Percentiles rank a stretch among this genome's conserved stretches.
Conservation (phyloP, 2,888 invertebrate species). For the Synergus umbraculus region DNA sequence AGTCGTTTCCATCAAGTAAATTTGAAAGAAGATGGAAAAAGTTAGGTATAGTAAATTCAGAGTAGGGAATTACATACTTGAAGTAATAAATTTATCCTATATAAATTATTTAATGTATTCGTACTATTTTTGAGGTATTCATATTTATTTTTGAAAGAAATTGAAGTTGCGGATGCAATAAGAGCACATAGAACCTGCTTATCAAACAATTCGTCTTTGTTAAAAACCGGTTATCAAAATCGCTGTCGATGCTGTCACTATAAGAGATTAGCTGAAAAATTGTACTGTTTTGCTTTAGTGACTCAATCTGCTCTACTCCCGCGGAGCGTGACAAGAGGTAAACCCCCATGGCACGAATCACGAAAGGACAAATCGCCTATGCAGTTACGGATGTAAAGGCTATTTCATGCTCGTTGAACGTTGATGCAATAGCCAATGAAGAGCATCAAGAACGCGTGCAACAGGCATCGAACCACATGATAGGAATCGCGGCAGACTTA, state of each 20-base stretch:
- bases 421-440: conserved; percentile 52
- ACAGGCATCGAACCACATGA: conserved; percentile 46
- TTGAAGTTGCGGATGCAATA: too few relatives aligned
- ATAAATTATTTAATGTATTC: too few relatives aligned
- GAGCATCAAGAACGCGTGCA: conserved; percentile 45
- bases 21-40: background rate
- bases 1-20: background rate
- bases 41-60: too few relatives aligned
- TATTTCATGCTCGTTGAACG: conserved; percentile 55
- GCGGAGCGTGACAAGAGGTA: conserved; percentile 38
- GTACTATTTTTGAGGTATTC: too few relatives aligned
- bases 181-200: too few relatives aligned
- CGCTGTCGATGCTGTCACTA: background rate
- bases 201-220: background rate
- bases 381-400: conserved; percentile 50
- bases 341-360: conserved; percentile 30
- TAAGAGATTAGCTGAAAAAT: background rate
- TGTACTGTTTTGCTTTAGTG: conserved; percentile 34
- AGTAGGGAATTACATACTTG: too few relatives aligned
- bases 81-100: too few relatives aligned
- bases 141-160: too few relatives aligned
- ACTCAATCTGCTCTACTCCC: conserved; percentile 29
- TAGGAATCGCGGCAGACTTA: conserved; percentile 11
- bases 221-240: background rate
- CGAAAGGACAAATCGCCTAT: conserved; percentile 40